phyloP scores from a whole-genome alignment of 2,113 vertebrate species.

The Mustelus asterias region DNA sequence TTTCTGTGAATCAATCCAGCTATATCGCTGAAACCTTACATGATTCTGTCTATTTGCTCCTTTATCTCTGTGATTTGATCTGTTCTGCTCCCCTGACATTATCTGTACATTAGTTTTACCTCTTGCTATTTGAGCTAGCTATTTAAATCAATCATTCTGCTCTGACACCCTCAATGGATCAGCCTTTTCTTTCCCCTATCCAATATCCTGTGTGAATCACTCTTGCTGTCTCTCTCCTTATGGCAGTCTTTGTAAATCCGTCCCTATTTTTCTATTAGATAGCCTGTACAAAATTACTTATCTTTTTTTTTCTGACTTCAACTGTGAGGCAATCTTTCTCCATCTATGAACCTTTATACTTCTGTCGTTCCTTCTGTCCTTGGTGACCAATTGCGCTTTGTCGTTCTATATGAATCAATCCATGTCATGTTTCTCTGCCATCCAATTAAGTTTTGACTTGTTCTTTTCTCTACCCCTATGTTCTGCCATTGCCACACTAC shows the following conservation, averaged over 20 bases:
- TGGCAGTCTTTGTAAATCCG: neutral
- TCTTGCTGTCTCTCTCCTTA: slow-evolving; percentile 6
- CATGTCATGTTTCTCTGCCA: neutral
- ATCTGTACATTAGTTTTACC: neutral
- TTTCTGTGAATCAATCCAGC: neutral
- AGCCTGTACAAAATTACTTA: neutral
- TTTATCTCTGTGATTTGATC: neutral
- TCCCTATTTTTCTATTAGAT: neutral
- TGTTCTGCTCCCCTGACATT: neutral
- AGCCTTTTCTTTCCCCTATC: neutral
- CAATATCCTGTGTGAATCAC: slow-evolving; percentile 24
- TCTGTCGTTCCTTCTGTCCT: neutral
- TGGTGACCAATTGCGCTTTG: neutral
- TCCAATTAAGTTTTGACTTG: neutral
- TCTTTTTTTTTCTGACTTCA: neutral
- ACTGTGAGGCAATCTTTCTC: neutral
- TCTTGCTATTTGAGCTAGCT: neutral
- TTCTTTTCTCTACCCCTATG: too few species aligned
- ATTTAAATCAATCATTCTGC: slow-evolving; percentile 10
- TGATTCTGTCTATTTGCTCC: neutral
- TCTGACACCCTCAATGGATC: neutral
- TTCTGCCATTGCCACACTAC: neutral
- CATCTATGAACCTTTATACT: neutral
- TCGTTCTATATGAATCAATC: neutral
- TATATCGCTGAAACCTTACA: neutral